Base-by-base conservation (phyloP, 1,140 invertebrate species). In the Wasmannia auropunctata region DNA sequence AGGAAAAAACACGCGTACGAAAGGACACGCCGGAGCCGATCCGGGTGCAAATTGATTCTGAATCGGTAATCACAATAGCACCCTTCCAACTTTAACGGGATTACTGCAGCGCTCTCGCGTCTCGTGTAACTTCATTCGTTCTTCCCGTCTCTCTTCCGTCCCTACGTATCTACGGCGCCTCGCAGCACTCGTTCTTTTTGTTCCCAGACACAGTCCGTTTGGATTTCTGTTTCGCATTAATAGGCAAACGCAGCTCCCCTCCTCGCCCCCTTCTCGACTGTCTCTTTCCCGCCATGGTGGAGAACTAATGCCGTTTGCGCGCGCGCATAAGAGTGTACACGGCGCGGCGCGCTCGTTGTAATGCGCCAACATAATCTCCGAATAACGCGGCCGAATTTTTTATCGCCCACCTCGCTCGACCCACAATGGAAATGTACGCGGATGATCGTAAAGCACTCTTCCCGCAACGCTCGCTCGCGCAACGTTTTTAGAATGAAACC, bases 311-410 rank as follows among this genome's bases (percentile, higher is more conserved):
- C 43, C 25, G 11, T 22, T 37, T 60, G 75, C 54, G 62, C 60
- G 80, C 31, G 81, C 81, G 58, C 19, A 89, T 80, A 54, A 43
- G 80, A 77, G 49, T 49, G 11, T n/a, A n/a, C 65, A 87, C 60
- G 74, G 51, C 63, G 51, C 60, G 69, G 51, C 60, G 69, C 87
- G 34, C 37, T 56, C 60, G 56, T 76, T n/a, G 88, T 89, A 86
- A 85, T 62, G 76, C 75, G 28, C 54, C 87, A 84, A 88, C 86
- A 81, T 88, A 89, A 89, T 88, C 88, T 31, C 74, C 83, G 75
- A 86, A 75, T 86, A 84, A 69, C 58, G 54, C 76, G 87, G 74
- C 49, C 87, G 69, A 86, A 88, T 81, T 89, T 89, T 88, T 88
- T 70, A 63, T 54, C 69, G 22, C 34, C 4, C 63, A 49, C 25